Percentiles rank a stretch among this genome's conserved stretches.
phyloP scores from a whole-genome alignment of 2,888 invertebrate genomes.

The Amiota minor region DNA sequence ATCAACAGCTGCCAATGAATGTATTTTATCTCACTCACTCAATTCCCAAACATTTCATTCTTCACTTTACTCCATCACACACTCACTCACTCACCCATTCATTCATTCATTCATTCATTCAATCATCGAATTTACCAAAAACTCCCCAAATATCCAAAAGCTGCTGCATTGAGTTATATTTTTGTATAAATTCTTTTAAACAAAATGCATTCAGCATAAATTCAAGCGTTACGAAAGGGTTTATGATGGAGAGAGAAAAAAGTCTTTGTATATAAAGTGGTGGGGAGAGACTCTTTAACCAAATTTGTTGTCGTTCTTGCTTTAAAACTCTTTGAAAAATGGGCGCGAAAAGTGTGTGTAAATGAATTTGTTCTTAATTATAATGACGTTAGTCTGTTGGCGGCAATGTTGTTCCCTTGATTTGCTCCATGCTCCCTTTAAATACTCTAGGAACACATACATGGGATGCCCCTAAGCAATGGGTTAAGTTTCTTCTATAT shows the following conservation, averaged over 20 bases:
- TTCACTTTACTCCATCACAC: too few relatives aligned
- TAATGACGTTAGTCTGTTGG: conserved; percentile 54
- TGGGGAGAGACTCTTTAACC: background rate
- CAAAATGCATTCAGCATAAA: conserved; percentile 39
- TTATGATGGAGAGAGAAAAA: too few relatives aligned
- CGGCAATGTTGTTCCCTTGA: conserved; percentile 43
- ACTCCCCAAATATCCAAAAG: background rate
- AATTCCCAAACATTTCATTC: too few relatives aligned
- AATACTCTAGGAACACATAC: too few relatives aligned
- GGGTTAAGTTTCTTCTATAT: conserved; percentile 9
- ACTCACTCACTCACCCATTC: background rate
- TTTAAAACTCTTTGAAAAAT: conserved; percentile 36
- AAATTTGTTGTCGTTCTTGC: background rate
- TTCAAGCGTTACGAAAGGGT: conserved; percentile 33
- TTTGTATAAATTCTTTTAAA: background rate
- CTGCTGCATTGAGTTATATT: background rate
- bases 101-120: background rate
- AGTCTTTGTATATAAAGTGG: background rate
- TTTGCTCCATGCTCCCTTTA: too few relatives aligned
- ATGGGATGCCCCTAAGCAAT: too few relatives aligned
- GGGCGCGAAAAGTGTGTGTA: conserved; percentile 55
- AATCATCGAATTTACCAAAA: background rate
- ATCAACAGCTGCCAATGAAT: conserved; percentile 13
- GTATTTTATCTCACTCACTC: conserved; percentile 12
- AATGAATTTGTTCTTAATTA: conserved; percentile 68